These are phyloP conservation scores for Eupithecia centaureata DNA, from an alignment of 2,888 invertebrate species.

Conservation along the genomic window DNA sequence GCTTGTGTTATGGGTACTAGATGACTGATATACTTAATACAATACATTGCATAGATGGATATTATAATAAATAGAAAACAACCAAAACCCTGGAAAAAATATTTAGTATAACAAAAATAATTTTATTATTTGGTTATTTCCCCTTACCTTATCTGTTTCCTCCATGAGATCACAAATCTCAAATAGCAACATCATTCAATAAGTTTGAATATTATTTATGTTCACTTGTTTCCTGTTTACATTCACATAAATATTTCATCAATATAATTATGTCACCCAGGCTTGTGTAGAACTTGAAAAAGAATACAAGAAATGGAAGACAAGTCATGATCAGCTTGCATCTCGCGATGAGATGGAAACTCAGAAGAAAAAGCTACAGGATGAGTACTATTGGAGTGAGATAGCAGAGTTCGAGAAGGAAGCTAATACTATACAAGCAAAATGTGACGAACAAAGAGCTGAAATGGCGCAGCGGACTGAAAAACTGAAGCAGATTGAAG, in stretches of 20 bases:
- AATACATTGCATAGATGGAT: no score
- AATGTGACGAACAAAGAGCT: slow-evolving; percentile 72
- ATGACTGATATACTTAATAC: no score
- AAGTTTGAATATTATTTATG: no score
- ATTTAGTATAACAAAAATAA: no score
- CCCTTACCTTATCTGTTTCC: background rate
- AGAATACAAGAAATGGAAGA: slow-evolving; percentile 81
- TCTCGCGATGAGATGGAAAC: slow-evolving; percentile 80
- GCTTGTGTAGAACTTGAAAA: slow-evolving; percentile 69
- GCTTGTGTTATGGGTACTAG: no score
- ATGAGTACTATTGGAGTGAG: slow-evolving; percentile 83
- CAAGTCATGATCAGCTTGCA: slow-evolving; percentile 81
- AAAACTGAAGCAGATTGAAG: slow-evolving; percentile 64
- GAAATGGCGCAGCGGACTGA: slow-evolving; percentile 68
- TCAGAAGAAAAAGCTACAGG: slow-evolving; percentile 75
- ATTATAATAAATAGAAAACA: no score
- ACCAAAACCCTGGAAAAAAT: no score
- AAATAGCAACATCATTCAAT: background rate
- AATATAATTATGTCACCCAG: slow-evolving; percentile 47
- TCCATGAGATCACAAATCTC: background rate
- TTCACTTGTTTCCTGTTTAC: no score
- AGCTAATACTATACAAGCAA: slow-evolving; percentile 65
- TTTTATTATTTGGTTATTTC: background rate
- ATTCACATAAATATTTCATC: background rate
- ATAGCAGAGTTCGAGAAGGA: slow-evolving; percentile 70